Conservation (phyloP, 2,888 invertebrate genomes). For the Leucoma salicis region DNA sequence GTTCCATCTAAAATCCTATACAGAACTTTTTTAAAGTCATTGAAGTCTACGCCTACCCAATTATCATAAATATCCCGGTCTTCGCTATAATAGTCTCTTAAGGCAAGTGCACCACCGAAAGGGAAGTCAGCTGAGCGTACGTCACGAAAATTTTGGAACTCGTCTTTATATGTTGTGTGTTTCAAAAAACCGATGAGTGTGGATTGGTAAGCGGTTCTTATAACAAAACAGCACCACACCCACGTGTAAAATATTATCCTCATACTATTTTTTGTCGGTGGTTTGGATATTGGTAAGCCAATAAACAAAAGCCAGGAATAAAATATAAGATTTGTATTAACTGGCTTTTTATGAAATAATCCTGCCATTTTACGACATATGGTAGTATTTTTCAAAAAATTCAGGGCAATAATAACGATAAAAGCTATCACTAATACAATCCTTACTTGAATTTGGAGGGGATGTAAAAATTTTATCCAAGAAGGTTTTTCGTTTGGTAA, state of each 20-base stretch:
- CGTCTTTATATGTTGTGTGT: constrained; percentile 34
- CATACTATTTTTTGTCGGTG: constrained; percentile 41
- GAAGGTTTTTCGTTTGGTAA: constrained; percentile 41
- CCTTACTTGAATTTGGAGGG: constrained; percentile 42
- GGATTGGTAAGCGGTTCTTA: constrained; percentile 56
- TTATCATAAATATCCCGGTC: constrained; percentile 44
- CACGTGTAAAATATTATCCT: constrained; percentile 43
- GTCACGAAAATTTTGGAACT: constrained; percentile 38
- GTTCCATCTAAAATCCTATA: constrained; percentile 42
- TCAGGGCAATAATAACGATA: constrained; percentile 41
- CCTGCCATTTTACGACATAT: constrained; percentile 34
- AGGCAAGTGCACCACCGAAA: constrained; percentile 46
- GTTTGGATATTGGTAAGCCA: constrained; percentile 45
- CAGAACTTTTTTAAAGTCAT: constrained; percentile 27
- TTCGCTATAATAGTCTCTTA: constrained; percentile 48
- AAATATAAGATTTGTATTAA: constrained; percentile 49
- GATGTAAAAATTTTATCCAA: constrained; percentile 56
- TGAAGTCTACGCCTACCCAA: constrained; percentile 38
- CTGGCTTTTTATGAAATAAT: constrained; percentile 34
- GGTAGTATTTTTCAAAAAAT: constrained; percentile 36
- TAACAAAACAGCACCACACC: constrained; percentile 54
- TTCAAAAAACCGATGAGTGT: constrained; percentile 50
- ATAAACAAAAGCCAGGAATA: constrained; percentile 54
- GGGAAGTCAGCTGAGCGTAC: constrained; percentile 31
- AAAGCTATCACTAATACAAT: constrained; percentile 43